These are phyloP conservation scores for Meriones psammophilus DNA, from an alignment of 2,797 vertebrate genomes.

Conservation along the genomic window DNA sequence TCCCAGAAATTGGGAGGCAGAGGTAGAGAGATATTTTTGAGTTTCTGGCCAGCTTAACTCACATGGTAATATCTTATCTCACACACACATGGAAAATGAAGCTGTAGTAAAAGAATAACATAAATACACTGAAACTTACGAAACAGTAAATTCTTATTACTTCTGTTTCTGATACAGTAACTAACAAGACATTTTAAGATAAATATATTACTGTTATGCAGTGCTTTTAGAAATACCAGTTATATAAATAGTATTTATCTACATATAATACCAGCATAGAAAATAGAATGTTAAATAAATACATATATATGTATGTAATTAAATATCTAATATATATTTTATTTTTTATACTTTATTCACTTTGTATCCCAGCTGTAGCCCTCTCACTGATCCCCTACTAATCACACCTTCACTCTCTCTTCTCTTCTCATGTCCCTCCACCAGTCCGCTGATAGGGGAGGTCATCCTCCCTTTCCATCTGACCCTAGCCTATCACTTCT, in stretches of 20 bases:
- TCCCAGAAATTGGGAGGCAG: neutral
- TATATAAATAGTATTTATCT: neutral
- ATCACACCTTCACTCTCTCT: too few species aligned
- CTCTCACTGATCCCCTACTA: too few species aligned
- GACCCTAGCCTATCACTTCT: too few species aligned
- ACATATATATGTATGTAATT: neutral
- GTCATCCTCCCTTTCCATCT: too few species aligned
- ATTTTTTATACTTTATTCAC: too few species aligned
- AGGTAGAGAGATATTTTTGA: neutral
- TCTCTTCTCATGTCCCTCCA: too few species aligned
- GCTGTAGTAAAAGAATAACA: neutral
- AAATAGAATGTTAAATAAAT: neutral
- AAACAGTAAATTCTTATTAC: neutral
- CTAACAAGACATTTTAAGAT: neutral
- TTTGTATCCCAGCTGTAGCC: too few species aligned
- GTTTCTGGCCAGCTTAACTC: neutral
- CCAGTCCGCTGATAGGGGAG: too few species aligned
- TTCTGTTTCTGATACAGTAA: neutral
- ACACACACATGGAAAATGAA: neutral
- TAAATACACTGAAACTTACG: neutral
- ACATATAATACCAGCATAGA: neutral
- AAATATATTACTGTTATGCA: neutral
- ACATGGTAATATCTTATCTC: neutral
- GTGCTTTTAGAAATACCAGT: neutral
- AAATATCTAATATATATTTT: neutral